Conservation (phyloP, 2,888 invertebrate genomes). For the Neocrepidodera transversa region DNA sequence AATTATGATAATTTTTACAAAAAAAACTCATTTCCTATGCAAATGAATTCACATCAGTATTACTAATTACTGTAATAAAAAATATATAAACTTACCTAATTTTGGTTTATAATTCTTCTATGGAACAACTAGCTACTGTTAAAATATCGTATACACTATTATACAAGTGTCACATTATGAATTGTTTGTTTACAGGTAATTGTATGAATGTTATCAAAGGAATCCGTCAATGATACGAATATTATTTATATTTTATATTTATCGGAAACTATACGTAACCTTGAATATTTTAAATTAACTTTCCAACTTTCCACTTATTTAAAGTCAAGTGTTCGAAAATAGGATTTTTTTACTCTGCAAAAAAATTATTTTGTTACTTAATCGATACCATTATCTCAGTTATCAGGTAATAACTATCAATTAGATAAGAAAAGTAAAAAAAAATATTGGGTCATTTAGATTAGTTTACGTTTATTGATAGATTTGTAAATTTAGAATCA, state of each 20-base stretch:
- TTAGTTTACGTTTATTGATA: neutral
- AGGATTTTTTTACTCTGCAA: neutral
- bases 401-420: neutral
- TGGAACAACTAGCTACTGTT: no score
- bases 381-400: no score
- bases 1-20: no score
- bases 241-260: neutral
- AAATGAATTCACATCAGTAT: no score
- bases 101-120: no score
- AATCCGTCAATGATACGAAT: neutral
- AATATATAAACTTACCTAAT: no score
- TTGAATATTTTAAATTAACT: conserved; percentile 2
- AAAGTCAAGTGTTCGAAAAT: neutral
- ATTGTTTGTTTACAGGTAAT: conserved; percentile 4
- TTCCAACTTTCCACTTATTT: neutral
- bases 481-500: neutral
- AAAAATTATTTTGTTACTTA: no score
- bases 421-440: neutral
- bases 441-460: neutral
- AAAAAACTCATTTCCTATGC: no score
- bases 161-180: no score
- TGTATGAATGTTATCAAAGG: conserved; percentile 5
- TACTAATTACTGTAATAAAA: no score
- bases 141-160: no score
- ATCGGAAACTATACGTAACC: neutral